Conservation (phyloP, 1,140 invertebrate genomes). For the Microplitis demolitor region DNA sequence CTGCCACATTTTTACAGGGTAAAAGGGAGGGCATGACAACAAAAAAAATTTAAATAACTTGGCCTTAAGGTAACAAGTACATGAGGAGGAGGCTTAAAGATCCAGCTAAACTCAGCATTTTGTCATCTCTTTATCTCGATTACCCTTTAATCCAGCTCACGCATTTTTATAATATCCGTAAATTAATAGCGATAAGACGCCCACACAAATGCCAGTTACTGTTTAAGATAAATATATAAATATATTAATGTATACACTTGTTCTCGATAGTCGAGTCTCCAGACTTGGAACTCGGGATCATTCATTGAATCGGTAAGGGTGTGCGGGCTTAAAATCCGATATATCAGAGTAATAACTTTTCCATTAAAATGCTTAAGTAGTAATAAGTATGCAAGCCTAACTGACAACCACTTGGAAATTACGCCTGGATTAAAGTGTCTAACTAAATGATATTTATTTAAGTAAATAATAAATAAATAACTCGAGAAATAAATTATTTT, state of each 20-base stretch:
- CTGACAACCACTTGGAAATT: conserved; percentile 52
- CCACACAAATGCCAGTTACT: neutral
- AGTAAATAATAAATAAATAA: conserved; percentile 39
- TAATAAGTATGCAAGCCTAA: conserved; percentile 55
- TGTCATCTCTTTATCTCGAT: conserved; percentile 25
- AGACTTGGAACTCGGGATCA: neutral
- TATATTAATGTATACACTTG: neutral
- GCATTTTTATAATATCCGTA: conserved; percentile 25
- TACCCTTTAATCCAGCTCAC: conserved; percentile 29
- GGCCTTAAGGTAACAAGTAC: neutral
- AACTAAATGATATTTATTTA: conserved; percentile 47
- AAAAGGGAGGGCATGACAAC: neutral
- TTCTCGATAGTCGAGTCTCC: neutral
- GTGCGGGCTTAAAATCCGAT: conserved; percentile 46
- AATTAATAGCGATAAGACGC: conserved; percentile 15
- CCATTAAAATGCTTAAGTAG: conserved; percentile 59
- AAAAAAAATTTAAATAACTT: conserved; percentile 32
- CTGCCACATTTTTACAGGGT: conserved; percentile 6
- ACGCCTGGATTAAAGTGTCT: conserved; percentile 54
- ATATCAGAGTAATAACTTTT: conserved; percentile 59
- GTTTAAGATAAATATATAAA: neutral
- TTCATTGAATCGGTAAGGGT: conserved; percentile 10
- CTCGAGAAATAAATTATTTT: conserved; percentile 23
- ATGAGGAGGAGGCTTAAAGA: conserved; percentile 10
- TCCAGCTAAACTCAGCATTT: conserved; percentile 28